phyloP scores from a whole-genome alignment of 2,797 vertebrate genomes.

The Poeciliopsis turneri region DNA sequence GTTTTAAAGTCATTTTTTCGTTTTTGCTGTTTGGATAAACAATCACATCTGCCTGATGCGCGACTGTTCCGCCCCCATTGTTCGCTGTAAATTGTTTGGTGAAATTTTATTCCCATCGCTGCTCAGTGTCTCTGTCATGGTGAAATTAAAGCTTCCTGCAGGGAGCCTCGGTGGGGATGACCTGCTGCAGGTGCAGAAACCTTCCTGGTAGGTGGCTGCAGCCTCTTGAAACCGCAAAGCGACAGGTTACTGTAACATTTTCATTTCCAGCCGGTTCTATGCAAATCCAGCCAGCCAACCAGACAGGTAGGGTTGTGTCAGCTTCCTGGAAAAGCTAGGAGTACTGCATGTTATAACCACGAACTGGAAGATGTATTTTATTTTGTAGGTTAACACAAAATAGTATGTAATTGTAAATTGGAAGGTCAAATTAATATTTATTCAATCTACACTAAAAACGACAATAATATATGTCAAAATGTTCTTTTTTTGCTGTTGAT shows the following conservation, averaged over 20 bases:
- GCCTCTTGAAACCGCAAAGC: constrained; percentile 32
- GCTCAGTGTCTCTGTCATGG: background rate
- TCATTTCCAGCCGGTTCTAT: constrained; percentile 44
- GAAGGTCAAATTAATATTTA: background rate
- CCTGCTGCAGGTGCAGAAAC: constrained; percentile 66
- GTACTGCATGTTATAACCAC: background rate
- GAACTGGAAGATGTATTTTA: background rate
- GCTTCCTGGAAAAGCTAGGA: background rate
- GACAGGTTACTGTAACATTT: constrained; percentile 34
- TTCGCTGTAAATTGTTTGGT: background rate
- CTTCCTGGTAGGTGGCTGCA: constrained; percentile 25
- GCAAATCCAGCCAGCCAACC: constrained; percentile 52
- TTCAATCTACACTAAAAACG: too few relatives aligned
- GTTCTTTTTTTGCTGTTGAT: background rate
- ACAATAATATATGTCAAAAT: background rate
- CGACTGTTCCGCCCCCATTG: background rate
- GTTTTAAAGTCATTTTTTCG: constrained; percentile 22
- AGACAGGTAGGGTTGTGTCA: constrained; percentile 1
- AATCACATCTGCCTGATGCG: background rate
- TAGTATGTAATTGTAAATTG: background rate
- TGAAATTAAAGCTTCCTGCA: background rate
- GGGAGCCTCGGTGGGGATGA: constrained; percentile 15
- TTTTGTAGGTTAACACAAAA: background rate
- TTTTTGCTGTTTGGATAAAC: background rate
- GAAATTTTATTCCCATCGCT: background rate